Base-by-base conservation (phyloP, 2,888 invertebrate species). In the Eupithecia vulgata region DNA sequence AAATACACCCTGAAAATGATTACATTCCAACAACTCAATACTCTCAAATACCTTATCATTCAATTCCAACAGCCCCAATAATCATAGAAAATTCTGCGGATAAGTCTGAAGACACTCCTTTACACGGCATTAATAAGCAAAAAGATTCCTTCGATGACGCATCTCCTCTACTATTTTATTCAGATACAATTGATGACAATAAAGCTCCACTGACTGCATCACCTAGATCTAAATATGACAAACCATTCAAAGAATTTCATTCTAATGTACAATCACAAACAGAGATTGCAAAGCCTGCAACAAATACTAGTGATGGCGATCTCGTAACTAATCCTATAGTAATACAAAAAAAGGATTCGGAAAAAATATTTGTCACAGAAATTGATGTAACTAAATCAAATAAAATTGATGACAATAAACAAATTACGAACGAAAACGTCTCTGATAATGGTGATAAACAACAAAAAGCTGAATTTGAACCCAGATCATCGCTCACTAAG, bases 401-500 rank as follows among this genome's bases (percentile, higher is more conserved):
- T 52, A 68, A 12, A 48, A 64, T 25, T 52, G 42, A 52, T 21
- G 21, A 52, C 21, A 52, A 21, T 10, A 6, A 52, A 52, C 52
- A 52, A 52, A 52, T 21, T 5, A 21, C 40, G 12, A 30, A 62
- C 15, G 25, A n/a, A 45, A 70, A 7, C 45, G 35, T 35, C 37
- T 21, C 45, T 62, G 45, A 64, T 30, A 30, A 65, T 64, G 42
- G 57, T 45, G 66, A 48, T 5, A 13, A 30, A 42, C 30, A 34
- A 52, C 48, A 35, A 67, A 48, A 21, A 57, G 37, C 37, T 57
- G 64, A 6, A 61, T 68, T 57, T 42, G 34, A 73, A 40, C 61
- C 40, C 45, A 35, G 37, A 30, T n/a, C 30, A 61, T 25, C 21
- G 57, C 10, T 59, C 30, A 25, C 64, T 42, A 21, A 65, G 52